These are phyloP conservation scores for Benitochromis conjunctus DNA, from an alignment of 2,113 vertebrate species.

Conservation along the genomic window DNA sequence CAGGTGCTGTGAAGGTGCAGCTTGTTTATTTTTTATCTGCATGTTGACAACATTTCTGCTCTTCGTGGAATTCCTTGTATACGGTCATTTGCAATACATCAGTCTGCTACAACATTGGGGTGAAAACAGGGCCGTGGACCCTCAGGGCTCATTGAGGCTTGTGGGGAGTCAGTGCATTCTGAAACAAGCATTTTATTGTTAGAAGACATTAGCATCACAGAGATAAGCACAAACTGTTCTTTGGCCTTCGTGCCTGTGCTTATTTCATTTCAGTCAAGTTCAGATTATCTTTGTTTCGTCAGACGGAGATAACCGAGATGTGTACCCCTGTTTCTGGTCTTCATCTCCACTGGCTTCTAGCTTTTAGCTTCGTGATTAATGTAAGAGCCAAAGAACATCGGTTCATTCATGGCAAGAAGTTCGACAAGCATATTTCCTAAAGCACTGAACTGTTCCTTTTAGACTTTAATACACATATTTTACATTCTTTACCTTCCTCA, in stretches of 20 bases:
- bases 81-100: no score
- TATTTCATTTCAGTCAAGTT: no score
- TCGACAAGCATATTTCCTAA: background rate
- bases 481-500: background rate
- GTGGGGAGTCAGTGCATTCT: background rate
- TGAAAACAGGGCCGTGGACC: background rate
- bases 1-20: background rate
- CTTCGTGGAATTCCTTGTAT: background rate
- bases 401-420: background rate
- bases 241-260: no score
- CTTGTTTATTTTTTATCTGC: background rate
- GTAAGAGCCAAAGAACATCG: background rate
- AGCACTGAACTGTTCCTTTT: background rate
- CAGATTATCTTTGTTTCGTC: no score
- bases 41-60: background rate
- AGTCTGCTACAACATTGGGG: background rate
- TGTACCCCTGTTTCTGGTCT: no score
- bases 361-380: background rate
- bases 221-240: no score
- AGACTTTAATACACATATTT: background rate
- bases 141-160: fast-evolving
- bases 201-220: no score
- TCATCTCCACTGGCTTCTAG: no score
- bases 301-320: no score
- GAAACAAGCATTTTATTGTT: no score